A percentile compares a stretch with the other conserved stretches of the same genome.
phyloP scores from a whole-genome alignment of 2,888 invertebrate genomes.

The Parasteatoda lunata region DNA sequence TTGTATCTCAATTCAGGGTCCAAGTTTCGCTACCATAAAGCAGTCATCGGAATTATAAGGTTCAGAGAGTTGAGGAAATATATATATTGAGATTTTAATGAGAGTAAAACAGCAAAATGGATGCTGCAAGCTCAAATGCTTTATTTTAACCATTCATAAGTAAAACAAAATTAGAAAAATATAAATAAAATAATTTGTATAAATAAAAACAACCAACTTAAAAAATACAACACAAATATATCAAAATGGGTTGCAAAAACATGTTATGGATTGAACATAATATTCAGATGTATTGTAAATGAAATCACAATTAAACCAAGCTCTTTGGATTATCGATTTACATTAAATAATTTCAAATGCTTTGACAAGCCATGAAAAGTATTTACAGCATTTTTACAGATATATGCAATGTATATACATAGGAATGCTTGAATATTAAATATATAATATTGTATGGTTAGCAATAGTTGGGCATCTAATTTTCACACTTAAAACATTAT shows the following conservation, averaged over 20 bases:
- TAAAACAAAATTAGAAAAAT: not conserved
- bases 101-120: not conserved
- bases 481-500: not conserved
- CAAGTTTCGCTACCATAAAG: too few relatives aligned
- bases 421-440: slow-evolving; percentile 5
- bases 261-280: not conserved
- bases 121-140: slow-evolving; percentile 38
- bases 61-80: too few relatives aligned
- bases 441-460: not conserved
- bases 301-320: not conserved
- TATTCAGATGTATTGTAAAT: not conserved
- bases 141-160: slow-evolving; percentile 18
- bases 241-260: not conserved
- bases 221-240: not conserved
- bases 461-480: not conserved
- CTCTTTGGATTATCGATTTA: not conserved
- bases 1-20: too few relatives aligned
- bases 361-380: not conserved
- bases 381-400: not conserved
- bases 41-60: too few relatives aligned
- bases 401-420: not conserved
- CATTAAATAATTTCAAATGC: not conserved
- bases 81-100: too few relatives aligned
- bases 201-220: not conserved
- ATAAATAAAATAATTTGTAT: not conserved